Evolutionary conservation across 1,140 invertebrate species (phyloP).

Genomic region (Meloidogyne exigua): DNA sequence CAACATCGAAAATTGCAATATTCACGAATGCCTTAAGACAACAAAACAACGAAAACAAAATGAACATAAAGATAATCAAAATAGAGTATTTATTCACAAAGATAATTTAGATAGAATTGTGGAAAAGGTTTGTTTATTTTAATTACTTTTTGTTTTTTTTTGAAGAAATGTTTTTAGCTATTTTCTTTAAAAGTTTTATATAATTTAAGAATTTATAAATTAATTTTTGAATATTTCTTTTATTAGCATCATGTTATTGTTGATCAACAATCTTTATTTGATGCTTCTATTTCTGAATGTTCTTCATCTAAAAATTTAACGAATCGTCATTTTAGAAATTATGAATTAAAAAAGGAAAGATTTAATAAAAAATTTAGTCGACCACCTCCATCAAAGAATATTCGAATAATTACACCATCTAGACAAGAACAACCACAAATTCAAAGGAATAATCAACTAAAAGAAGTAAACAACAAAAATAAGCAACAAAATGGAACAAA

Average conservation of each 20-base stretch:
- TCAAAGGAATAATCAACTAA: neutral
- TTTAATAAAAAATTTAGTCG: neutral
- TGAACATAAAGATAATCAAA: neutral
- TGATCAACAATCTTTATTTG: no score
- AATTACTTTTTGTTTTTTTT: no score
- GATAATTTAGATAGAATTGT: neutral
- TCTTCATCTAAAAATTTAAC: neutral
- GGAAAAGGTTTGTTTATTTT: neutral
- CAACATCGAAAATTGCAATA: neutral
- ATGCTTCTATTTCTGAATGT: neutral
- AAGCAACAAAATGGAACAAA: neutral
- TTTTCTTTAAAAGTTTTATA: no score
- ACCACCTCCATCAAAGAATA: neutral
- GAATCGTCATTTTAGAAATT: no score
- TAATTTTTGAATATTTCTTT: neutral
- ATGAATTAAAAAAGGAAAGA: no score
- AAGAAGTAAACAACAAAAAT: neutral
- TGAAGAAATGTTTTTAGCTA: no score
- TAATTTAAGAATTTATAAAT: no score
- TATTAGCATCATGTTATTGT: neutral
- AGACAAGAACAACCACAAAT: neutral
- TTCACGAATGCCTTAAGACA: neutral
- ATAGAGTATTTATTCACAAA: neutral
- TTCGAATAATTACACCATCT: neutral
- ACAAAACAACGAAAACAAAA: slow-evolving; percentile 1